Evolutionary conservation across 2,888 invertebrate genomes (phyloP).

Genomic region (Caenorhabditis doughertyi): DNA sequence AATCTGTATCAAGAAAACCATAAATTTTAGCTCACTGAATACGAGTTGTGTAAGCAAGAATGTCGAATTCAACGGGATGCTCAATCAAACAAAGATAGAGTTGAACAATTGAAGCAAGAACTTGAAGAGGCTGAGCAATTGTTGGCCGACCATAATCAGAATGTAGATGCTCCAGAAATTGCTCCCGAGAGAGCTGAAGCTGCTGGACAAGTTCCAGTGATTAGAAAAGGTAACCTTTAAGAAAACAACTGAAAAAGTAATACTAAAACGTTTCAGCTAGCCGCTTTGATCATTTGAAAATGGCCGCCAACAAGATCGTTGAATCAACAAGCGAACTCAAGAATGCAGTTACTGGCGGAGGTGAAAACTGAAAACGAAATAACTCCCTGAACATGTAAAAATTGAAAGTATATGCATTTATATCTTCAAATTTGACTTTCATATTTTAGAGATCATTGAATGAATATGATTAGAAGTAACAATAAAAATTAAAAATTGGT

Average conservation of each 20-base stretch:
- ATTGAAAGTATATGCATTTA: background rate
- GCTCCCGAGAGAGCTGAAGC: constrained; percentile 22
- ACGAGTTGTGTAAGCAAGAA: constrained; percentile 73
- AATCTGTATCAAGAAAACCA: background rate
- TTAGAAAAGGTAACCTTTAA: constrained; percentile 12
- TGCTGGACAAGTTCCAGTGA: constrained; percentile 8
- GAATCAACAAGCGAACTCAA: constrained; percentile 54
- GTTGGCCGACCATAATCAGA: constrained; percentile 40
- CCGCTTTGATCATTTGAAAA: constrained; percentile 59
- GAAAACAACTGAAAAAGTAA: background rate
- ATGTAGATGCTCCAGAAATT: constrained; percentile 43
- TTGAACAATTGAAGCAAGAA: constrained; percentile 70
- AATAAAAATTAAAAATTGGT: background rate
- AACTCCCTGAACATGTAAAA: background rate
- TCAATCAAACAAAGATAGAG: constrained; percentile 55
- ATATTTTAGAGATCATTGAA: constrained; percentile 35
- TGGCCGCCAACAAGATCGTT: constrained; percentile 56
- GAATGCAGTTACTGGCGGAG: constrained; percentile 56
- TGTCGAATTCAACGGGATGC: constrained; percentile 70
- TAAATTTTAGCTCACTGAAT: constrained; percentile 59
- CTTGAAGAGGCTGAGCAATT: constrained; percentile 68
- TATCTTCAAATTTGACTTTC: constrained; percentile 1
- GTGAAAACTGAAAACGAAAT: constrained; percentile 23
- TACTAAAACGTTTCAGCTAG: constrained; percentile 23
- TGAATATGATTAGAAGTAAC: constrained; percentile 29